Percentiles rank a stretch among this genome's conserved stretches.
phyloP scores from a whole-genome alignment of 64 coral and sea anemone species.

The Montipora cactus region DNA sequence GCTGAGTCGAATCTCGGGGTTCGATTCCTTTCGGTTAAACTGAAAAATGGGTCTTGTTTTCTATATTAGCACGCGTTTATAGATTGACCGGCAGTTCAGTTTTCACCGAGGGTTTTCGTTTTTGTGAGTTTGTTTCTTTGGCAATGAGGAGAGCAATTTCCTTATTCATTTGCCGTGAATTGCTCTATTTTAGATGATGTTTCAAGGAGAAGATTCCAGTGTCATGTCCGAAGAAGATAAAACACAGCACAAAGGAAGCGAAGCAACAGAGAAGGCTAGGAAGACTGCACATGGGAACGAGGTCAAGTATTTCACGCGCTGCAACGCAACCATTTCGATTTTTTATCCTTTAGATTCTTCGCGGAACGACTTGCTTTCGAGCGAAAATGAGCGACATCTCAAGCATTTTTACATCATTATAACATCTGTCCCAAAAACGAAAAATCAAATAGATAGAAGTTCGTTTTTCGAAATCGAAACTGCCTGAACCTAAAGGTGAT shows the following conservation, averaged over 20 bases:
- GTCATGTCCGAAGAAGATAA: slow-evolving; percentile 27
- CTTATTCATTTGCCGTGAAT: slow-evolving; percentile 17
- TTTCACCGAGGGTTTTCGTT: slow-evolving; percentile 38
- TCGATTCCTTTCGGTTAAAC: slow-evolving; percentile 36
- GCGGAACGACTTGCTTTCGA: not conserved
- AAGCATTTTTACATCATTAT: not conserved
- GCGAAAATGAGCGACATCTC: not conserved
- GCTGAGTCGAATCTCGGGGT: not conserved
- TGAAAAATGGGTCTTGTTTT: slow-evolving; percentile 55
- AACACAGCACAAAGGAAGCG: slow-evolving; percentile 42
- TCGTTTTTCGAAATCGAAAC: slow-evolving; percentile 44
- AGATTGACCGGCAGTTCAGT: slow-evolving; percentile 43
- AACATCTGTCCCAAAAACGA: not conserved
- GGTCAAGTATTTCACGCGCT: slow-evolving; percentile 56
- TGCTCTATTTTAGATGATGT: slow-evolving; percentile 31
- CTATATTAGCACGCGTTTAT: slow-evolving; percentile 46
- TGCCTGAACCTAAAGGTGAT: slow-evolving; percentile 44
- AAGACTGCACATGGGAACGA: slow-evolving; percentile 59
- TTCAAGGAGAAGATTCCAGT: slow-evolving; percentile 16
- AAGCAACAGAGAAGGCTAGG: slow-evolving; percentile 35
- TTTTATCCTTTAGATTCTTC: slow-evolving; percentile 4
- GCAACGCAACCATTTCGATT: slow-evolving; percentile 41
- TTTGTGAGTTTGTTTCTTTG: slow-evolving; percentile 42
- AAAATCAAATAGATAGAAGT: not conserved
- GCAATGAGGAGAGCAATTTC: not conserved